A percentile compares a stretch with the other conserved stretches of the same genome.
Evolutionary conservation across 1,140 invertebrate species (phyloP).

Genomic region (Gonatopus flavifemur): DNA sequence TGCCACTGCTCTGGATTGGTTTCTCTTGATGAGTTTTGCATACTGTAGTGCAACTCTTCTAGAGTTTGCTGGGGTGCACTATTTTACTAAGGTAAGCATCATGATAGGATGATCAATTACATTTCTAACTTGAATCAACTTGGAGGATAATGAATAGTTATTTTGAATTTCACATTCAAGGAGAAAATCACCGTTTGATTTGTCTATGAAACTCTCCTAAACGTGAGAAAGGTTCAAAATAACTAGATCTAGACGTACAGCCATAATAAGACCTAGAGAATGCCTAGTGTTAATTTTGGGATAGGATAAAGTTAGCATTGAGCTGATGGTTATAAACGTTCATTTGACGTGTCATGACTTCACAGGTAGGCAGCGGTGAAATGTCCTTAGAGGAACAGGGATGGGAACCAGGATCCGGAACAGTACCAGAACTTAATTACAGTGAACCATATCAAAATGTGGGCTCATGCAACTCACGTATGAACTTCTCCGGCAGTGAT

Average conservation of each 20-base stretch:
- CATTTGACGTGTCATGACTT: too few species aligned
- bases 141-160: too few species aligned
- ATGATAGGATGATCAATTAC: too few species aligned
- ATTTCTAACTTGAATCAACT: neutral
- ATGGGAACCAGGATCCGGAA: slow-evolving; percentile 70
- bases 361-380: slow-evolving; percentile 82
- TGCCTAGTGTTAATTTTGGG: too few species aligned
- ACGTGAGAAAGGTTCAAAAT: too few species aligned
- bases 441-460: slow-evolving; percentile 37
- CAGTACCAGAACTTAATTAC: slow-evolving; percentile 46
- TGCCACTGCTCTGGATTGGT: slow-evolving; percentile 90
- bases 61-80: slow-evolving; percentile 93
- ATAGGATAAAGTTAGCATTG: too few species aligned
- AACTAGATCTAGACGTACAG: too few species aligned
- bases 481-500: neutral
- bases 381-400: slow-evolving; percentile 77
- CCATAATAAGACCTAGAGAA: too few species aligned
- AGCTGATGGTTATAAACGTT: too few species aligned
- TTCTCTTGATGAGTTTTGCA: slow-evolving; percentile 89
- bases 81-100: slow-evolving; percentile 79
- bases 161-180: too few species aligned
- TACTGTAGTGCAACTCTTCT: slow-evolving; percentile 91
- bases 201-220: too few species aligned
- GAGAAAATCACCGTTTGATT: too few species aligned
- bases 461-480: slow-evolving; percentile 34